Evolutionary conservation across 2,888 invertebrate genomes (phyloP).

Genomic region (Chalcis sispes): DNA sequence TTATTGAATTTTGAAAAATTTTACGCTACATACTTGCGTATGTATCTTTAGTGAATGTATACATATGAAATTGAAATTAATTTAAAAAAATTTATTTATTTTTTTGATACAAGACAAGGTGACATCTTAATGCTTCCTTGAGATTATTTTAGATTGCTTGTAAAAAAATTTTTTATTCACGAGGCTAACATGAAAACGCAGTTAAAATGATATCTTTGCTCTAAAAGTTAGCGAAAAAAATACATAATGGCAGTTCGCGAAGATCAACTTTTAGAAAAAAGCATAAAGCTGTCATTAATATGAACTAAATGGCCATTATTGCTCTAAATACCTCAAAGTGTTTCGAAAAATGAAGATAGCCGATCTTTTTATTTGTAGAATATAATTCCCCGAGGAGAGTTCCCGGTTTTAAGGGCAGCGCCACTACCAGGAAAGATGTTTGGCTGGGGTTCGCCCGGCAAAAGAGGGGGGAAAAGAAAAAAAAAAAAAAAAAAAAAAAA

Average conservation of each 20-base stretch:
- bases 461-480: too few species aligned
- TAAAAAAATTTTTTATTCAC: too few species aligned
- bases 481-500: too few species aligned
- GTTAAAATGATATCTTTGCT: slow-evolving; percentile 48
- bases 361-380: slow-evolving; percentile 17
- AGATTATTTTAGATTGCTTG: too few species aligned
- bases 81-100: too few species aligned
- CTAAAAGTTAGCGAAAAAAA: too few species aligned
- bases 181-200: slow-evolving; percentile 34
- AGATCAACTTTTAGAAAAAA: slow-evolving; percentile 3
- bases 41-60: too few species aligned
- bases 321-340: slow-evolving; percentile 42
- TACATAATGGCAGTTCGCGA: slow-evolving; percentile 17
- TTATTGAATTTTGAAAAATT: too few species aligned
- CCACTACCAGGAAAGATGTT: slow-evolving; percentile 36
- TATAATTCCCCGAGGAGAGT: background rate
- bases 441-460: background rate
- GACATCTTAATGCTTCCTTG: too few species aligned
- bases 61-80: too few species aligned
- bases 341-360: slow-evolving; percentile 47
- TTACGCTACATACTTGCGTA: too few species aligned
- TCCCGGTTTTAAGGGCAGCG: background rate
- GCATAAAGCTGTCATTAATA: slow-evolving; percentile 20
- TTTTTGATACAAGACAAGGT: too few species aligned
- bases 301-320: slow-evolving; percentile 42